Evolutionary conservation across 2,888 invertebrate species (phyloP).

Genomic region (Tridacna crocea): DNA sequence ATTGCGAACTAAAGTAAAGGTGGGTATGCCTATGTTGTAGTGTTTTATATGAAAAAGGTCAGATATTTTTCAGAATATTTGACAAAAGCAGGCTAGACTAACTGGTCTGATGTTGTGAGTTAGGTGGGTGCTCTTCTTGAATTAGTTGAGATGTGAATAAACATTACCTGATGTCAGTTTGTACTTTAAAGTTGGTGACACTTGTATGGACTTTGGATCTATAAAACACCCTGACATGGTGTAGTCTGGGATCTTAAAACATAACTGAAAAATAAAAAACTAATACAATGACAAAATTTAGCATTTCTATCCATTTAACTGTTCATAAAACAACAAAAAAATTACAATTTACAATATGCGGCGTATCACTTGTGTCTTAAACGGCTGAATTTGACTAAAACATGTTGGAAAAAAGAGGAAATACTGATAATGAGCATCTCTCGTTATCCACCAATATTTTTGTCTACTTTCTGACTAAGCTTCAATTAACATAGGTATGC

Average conservation of each 20-base stretch:
- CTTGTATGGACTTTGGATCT: constrained; percentile 79
- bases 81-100: too few species aligned
- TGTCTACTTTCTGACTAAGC: not conserved
- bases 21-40: too few species aligned
- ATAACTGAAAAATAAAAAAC: constrained; percentile 73
- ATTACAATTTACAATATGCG: not conserved
- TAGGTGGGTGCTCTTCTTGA: not conserved
- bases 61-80: too few species aligned
- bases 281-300: not conserved
- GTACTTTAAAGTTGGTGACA: constrained; percentile 76
- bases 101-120: too few species aligned
- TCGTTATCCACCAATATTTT: not conserved
- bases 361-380: not conserved
- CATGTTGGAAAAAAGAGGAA: not conserved
- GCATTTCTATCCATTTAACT: not conserved
- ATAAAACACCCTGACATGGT: constrained; percentile 78
- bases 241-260: constrained; percentile 79
- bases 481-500: not conserved
- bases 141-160: not conserved
- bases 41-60: too few species aligned
- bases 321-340: not conserved
- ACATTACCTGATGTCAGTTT: constrained; percentile 78
- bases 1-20: too few species aligned
- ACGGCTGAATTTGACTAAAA: not conserved
- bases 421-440: not conserved